Base-by-base conservation (phyloP, 2,888 invertebrate genomes). In the Sinopyrophorus schimmeli region DNA sequence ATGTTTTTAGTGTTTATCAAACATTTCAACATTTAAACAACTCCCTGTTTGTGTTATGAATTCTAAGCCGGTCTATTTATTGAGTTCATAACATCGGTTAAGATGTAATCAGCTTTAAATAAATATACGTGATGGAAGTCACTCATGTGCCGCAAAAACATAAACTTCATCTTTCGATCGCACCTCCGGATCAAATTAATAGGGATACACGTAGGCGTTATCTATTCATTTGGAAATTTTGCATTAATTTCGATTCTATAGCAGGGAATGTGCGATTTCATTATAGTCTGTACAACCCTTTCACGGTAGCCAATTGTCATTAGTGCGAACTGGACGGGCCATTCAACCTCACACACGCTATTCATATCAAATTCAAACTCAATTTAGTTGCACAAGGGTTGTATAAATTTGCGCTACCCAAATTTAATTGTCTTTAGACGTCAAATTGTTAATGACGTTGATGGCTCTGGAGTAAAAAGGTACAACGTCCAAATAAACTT, bases 1-100 rank as follows among this genome's bases (percentile, higher is more conserved):
- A 69, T 70, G 70, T 70, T 69, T 68, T 67, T 66, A 61, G 49
- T 70, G 70, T 71, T 71, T 71, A 71, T 69, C 62, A 70, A 71
- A 71, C 71, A 71, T 70, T 70, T 69, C 71, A 68, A 62, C 62
- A 61, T 67, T 65, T 63, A 66, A 67, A 66, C 64, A 65, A 63
- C 63, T 60, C 65, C 64, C 51, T 67, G 69, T 68, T 68, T 67
- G 68, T 69, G 66, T 67, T 68, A 69, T 67, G 68, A 69, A 68
- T 68, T 66, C 68, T 62, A 52, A 59, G 54, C 57, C 58, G 63
- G 66, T 68, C 65, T 69, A 68, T 69, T 69, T 69, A 66, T 64
- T 62, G 65, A 66, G 64, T 68, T 69, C 67, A 69, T 69, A 68
- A 67, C 66, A 69, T 61, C 53, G 62, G 59, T 64, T 64, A 65